Evolutionary conservation across 2,888 invertebrate species (phyloP).

Genomic region (Mylabris sibirica): DNA sequence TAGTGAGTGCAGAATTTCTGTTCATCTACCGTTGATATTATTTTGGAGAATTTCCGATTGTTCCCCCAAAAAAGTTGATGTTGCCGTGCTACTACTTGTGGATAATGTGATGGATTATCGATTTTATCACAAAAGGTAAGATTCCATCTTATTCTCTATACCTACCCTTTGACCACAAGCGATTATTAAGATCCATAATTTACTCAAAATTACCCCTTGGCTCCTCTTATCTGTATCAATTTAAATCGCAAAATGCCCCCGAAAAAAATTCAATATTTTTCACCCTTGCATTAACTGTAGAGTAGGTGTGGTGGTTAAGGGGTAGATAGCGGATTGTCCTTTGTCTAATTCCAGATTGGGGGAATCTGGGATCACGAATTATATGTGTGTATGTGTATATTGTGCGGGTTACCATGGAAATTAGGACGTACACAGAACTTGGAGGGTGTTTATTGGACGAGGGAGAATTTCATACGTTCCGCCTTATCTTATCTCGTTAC

Average conservation of each 20-base stretch:
- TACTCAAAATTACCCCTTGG: not conserved
- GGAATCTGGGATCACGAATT: not conserved
- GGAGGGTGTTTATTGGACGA: constrained; percentile 29
- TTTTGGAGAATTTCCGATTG: not conserved
- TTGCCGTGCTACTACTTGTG: constrained; percentile 4
- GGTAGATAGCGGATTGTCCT: constrained; percentile 12
- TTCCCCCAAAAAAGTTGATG: not conserved
- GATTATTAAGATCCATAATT: not conserved
- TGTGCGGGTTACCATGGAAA: constrained; percentile 37
- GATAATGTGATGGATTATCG: constrained; percentile 31
- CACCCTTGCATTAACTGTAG: no score
- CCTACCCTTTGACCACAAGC: not conserved
- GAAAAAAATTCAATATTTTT: not conserved
- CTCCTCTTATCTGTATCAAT: not conserved
- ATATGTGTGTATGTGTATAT: not conserved
- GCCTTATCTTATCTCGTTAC: constrained; percentile 26
- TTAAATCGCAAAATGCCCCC: not conserved
- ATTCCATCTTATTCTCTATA: not conserved
- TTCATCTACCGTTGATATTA: not conserved
- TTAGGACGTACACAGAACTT: constrained; percentile 40
- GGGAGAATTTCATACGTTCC: constrained; percentile 30
- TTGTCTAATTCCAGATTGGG: not conserved
- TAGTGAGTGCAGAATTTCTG: constrained; percentile 8
- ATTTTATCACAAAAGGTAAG: constrained; percentile 22
- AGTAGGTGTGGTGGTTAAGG: not conserved